Percentiles rank a stretch among this genome's conserved stretches.
Evolutionary conservation across 2,888 invertebrate species (phyloP).

Genomic region (Xestia sexstrigata): DNA sequence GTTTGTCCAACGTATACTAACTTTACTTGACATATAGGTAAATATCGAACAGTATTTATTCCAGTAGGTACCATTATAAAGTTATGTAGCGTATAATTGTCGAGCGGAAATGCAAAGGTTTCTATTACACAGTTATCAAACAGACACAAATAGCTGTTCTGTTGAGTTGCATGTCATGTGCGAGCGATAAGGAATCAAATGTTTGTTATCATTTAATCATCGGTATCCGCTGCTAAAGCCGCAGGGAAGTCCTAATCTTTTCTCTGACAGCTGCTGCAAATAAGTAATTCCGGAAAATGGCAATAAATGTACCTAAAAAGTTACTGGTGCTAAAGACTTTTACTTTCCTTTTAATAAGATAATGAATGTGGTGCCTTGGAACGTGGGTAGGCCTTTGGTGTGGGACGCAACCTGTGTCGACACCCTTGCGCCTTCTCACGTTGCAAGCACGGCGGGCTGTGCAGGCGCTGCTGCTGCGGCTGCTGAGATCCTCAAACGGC

Average conservation of each 20-base stretch:
- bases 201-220: conserved; percentile 68
- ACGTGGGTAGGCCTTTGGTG: too few species aligned
- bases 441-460: too few species aligned
- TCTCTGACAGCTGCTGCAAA: conserved; percentile 36
- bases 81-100: conserved; percentile 54
- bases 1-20: conserved; percentile 20
- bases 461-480: too few species aligned
- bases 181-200: conserved; percentile 66
- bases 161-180: conserved; percentile 60
- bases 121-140: conserved; percentile 63
- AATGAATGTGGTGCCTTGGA: too few species aligned
- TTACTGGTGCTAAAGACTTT: conserved; percentile 23
- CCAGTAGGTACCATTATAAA: conserved; percentile 36
- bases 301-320: conserved; percentile 29
- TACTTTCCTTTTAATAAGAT: conserved; percentile 48
- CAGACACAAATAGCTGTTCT: conserved; percentile 54
- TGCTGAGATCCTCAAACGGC: too few species aligned
- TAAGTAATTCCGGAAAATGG: conserved; percentile 41
- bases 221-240: conserved; percentile 56
- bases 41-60: conserved; percentile 45
- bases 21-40: conserved; percentile 63
- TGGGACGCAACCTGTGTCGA: too few species aligned
- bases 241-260: conserved; percentile 49
- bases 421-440: too few species aligned
- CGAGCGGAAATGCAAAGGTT: conserved; percentile 62